Base-by-base conservation (phyloP, 1,140 invertebrate species). In the Drosophila serrata region DNA sequence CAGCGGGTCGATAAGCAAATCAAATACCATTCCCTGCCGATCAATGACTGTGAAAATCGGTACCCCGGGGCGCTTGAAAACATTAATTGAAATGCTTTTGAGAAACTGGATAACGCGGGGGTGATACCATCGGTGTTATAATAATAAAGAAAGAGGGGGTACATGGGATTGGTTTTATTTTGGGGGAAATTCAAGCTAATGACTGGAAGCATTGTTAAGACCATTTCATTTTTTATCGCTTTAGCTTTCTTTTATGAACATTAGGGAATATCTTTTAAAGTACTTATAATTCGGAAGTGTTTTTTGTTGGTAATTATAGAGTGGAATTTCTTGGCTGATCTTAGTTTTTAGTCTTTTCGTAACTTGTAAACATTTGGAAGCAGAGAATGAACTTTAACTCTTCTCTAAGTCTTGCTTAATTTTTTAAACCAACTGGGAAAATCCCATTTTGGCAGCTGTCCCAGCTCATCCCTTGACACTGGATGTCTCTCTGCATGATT, bases 401-500 rank as follows among this genome's bases (percentile, higher is more conserved):
- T n/a, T n/a, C n/a, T n/a, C n/a, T 48, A 33, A 11, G 8, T 11
- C 17, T n/a, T 35, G 11, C 15, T 4, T 22, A 12, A 6, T 15
- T n/a, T n/a, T 42, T 27, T 27, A 13, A 12, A 4, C 27, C 65
- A 69, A 67, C 31, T 15, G 48, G 65, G 31, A 17, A 33, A 57
- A 58, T 24, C 11, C 40, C 19, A 24, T 37, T 37, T 24, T 37
- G 19, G 31, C 33, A 55, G 33, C 33, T 55, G 19, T 24, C 27
- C n/a, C 22, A 22, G 35, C 64, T 48, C 45, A 65, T 82, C 74
- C 76, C 62, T 79, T 67, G 80, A 59, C 75, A 79, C 63, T 61
- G 53, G n/a, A 17, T 45, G 59, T 29, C 53, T 29, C 53, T 29
- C 53, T 59, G 56, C 43, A 79, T 88, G 85, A 88, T 88, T 81